Evolutionary conservation across 2,797 vertebrate genomes (phyloP).

Genomic region (Danio albolineatus): DNA sequence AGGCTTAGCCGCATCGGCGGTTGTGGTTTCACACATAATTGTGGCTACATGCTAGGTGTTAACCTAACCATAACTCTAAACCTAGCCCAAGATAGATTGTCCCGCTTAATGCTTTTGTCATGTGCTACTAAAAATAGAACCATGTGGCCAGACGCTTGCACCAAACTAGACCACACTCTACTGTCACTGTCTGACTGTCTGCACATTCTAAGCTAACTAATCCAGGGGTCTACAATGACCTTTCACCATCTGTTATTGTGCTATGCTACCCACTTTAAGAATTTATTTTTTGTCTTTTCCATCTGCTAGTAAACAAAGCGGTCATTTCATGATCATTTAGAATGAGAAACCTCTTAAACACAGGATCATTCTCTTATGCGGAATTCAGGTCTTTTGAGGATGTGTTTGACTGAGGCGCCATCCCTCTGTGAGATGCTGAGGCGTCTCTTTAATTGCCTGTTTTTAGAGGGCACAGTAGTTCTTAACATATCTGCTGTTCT

Average conservation of each 20-base stretch:
- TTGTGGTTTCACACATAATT: not conserved
- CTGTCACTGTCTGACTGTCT: slow-evolving; percentile 33
- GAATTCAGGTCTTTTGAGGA: slow-evolving; percentile 35
- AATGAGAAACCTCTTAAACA: slow-evolving; percentile 19
- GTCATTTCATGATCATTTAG: not conserved
- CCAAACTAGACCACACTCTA: slow-evolving; percentile 27
- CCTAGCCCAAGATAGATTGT: not conserved
- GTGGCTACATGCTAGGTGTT: slow-evolving; percentile 16
- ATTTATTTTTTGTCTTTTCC: slow-evolving; percentile 13
- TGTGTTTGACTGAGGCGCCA: slow-evolving; percentile 11
- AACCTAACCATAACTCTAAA: slow-evolving; percentile 22
- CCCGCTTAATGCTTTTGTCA: slow-evolving; percentile 26
- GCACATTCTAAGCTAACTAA: slow-evolving; percentile 34
- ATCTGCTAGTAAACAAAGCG: not conserved
- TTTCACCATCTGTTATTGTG: slow-evolving; percentile 55
- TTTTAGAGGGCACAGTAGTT: slow-evolving; percentile 56
- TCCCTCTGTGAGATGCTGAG: slow-evolving; percentile 32
- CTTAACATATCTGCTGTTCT: slow-evolving; percentile 42
- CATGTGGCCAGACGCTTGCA: slow-evolving; percentile 44
- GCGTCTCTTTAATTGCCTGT: slow-evolving; percentile 53
- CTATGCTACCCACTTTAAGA: slow-evolving; percentile 13
- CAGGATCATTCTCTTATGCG: slow-evolving; percentile 15
- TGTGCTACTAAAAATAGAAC: slow-evolving; percentile 46
- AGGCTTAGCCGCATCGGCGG: slow-evolving; percentile 9
- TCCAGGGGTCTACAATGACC: slow-evolving; percentile 46